Evolutionary conservation across 2,797 vertebrate species (phyloP), one percentile per base, ranked within the genome.

Genomic region (Anguilla anguilla): DNA sequence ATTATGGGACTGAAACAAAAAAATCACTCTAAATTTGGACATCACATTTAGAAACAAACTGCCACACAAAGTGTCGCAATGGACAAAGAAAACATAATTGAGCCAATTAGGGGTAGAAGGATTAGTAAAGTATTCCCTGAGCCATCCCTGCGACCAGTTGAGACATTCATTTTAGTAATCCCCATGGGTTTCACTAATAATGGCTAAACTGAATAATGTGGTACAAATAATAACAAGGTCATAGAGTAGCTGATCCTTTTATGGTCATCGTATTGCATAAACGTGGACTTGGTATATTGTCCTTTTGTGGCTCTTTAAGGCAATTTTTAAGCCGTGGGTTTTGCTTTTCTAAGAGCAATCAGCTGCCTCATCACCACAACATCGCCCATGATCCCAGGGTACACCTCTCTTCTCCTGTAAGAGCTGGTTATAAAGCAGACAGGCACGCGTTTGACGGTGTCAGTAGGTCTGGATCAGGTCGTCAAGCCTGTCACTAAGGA

Each of bases 401-500:
- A 22, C 17, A 22, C 22, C 15, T 61, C 22, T 61, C 17, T 17
- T 61, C 59, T 22, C 17, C 15, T 61, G 59, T 61, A 19, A 61
- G 59, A 61, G 15, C 17, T 64, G 4, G 59, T 64, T 64, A 64
- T 64, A 67, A 11, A 67, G 25, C 64, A n/a, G 64, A 67, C n/a
- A 67, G 25, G 2, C 25, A 67, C 2, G 6, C 25, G n/a, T 67
- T 67, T 67, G 64, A 9, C 11, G n/a, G 64, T n/a, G 10, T 51
- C 35, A 49, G 22, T 69, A 9, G 39, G 19, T 28, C 43, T 43
- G 64, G 9, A 51, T 3, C 59, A 25, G 61, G 61, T 51, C 7
- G 53, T 51, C 55, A 25, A 39, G 85, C 59, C 19, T 55, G 77
- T 82, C 59, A 55, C 85, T 69, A 82, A 88, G 85, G 77, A 82